A percentile compares a stretch with the other conserved stretches of the same genome.
phyloP scores from a whole-genome alignment of 2,797 vertebrate species.

The Channallabes apus region DNA sequence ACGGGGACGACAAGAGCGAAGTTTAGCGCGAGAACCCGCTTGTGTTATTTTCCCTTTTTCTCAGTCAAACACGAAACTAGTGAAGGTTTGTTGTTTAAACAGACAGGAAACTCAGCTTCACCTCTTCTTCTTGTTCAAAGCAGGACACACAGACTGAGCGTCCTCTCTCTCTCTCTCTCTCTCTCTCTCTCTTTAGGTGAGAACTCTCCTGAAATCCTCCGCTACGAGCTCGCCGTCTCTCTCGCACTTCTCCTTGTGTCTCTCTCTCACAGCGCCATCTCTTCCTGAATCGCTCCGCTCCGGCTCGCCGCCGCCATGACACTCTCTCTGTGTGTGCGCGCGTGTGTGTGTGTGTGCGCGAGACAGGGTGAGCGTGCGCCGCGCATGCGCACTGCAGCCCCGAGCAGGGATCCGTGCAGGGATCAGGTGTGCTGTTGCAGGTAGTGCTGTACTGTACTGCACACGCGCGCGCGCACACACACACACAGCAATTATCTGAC shows the following conservation, averaged over 20 bases:
- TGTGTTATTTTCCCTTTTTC: not conserved
- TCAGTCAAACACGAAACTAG: not conserved
- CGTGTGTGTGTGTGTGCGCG: too few species aligned
- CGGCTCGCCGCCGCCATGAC: slow-evolving; percentile 89
- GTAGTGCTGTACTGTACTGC: slow-evolving; percentile 52
- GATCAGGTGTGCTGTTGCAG: slow-evolving; percentile 76
- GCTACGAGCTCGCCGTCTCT: not conserved
- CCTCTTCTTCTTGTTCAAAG: slow-evolving; percentile 12
- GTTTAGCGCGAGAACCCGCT: too few species aligned
- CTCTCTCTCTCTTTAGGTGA: not conserved
- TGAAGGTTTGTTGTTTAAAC: not conserved
- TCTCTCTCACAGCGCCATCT: slow-evolving; percentile 62
- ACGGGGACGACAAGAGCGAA: not conserved
- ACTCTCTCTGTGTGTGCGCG: slow-evolving; percentile 42
- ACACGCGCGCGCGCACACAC: too few species aligned
- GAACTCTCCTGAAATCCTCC: slow-evolving; percentile 8
- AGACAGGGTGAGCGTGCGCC: slow-evolving; percentile 55
- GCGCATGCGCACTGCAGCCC: slow-evolving; percentile 73
- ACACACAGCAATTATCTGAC: too few species aligned
- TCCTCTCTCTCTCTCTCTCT: too few species aligned
- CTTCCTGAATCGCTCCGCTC: slow-evolving; percentile 78
- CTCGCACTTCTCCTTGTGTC: not conserved
- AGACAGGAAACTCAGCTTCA: slow-evolving; percentile 25
- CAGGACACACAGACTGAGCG: slow-evolving; percentile 10
- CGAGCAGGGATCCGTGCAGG: slow-evolving; percentile 42